phyloP scores from a whole-genome alignment of 2,888 invertebrate genomes.

The Bibio marci region DNA sequence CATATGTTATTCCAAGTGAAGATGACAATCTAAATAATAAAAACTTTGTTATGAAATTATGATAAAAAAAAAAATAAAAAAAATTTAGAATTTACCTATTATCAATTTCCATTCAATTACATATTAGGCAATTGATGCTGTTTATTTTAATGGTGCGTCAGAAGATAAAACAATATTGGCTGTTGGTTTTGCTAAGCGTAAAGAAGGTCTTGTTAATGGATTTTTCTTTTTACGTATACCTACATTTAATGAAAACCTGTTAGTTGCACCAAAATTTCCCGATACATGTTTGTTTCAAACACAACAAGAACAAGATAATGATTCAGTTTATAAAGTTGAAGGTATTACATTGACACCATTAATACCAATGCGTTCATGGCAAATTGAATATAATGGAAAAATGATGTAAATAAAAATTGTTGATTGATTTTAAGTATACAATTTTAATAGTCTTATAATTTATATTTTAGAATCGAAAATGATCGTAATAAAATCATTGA shows the following conservation, averaged over 20 bases:
- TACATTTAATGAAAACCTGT: conserved; percentile 39
- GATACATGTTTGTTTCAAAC: conserved; percentile 38
- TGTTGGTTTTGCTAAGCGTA: conserved; percentile 40
- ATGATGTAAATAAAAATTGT: conserved; percentile 33
- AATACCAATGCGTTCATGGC: conserved; percentile 54
- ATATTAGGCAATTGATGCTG: conserved; percentile 50
- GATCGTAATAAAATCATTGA: conserved; percentile 26
- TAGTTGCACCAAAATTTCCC: conserved; percentile 40
- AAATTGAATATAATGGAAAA: conserved; percentile 41
- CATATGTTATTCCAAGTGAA: not conserved
- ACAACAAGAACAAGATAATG: conserved; percentile 27
- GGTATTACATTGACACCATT: conserved; percentile 41
- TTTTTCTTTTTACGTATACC: conserved; percentile 40
- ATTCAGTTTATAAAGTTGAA: conserved; percentile 33
- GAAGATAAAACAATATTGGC: conserved; percentile 39
- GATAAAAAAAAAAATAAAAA: conserved; percentile 13
- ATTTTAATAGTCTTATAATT: no score
- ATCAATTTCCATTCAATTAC: no score
- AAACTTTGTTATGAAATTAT: conserved; percentile 4
- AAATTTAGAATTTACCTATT: no score
- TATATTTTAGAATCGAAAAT: conserved; percentile 18
- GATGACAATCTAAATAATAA: no score
- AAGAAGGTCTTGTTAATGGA: conserved; percentile 39
- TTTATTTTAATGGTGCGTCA: conserved; percentile 44
- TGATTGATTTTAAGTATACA: no score